These are phyloP conservation scores for Poicephalus gulielmi DNA, from an alignment of 2,113 vertebrate species.

Conservation along the genomic window DNA sequence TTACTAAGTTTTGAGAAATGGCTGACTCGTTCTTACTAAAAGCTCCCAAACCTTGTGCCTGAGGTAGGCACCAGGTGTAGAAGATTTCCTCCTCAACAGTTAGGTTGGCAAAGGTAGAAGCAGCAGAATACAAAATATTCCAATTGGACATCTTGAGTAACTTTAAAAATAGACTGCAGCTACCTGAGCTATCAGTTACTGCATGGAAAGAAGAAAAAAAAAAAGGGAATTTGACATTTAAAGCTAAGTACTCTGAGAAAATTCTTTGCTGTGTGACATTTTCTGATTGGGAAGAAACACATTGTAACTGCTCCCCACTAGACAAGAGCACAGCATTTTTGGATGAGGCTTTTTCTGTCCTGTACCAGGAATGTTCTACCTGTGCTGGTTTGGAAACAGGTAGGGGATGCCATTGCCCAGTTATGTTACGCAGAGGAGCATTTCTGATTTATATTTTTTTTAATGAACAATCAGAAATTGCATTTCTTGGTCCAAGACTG, in stretches of 20 bases:
- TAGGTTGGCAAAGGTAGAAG: not conserved
- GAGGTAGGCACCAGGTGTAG: not conserved
- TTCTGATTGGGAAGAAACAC: not conserved
- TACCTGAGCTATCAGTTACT: not conserved
- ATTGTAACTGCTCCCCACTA: not conserved
- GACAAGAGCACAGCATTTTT: not conserved
- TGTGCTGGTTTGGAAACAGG: not conserved
- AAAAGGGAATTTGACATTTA: not conserved
- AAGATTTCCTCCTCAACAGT: not conserved
- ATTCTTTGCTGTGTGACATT: not conserved
- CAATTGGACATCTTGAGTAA: not conserved
- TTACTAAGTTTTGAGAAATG: not conserved
- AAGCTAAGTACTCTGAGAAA: not conserved
- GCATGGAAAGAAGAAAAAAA: not conserved
- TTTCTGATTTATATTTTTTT: not conserved
- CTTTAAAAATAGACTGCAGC: not conserved
- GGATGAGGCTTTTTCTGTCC: not conserved
- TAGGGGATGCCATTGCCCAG: not conserved
- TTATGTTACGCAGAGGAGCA: not conserved
- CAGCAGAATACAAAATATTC: not conserved
- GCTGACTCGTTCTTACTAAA: not conserved
- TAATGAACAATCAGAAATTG: not conserved
- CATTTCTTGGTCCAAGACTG: not conserved
- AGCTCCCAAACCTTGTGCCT: not conserved
- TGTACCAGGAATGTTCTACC: not conserved